Evolutionary conservation across 92 coral and sea anemone species (phyloP).

Genomic region (Palythoa heliodiscus): DNA sequence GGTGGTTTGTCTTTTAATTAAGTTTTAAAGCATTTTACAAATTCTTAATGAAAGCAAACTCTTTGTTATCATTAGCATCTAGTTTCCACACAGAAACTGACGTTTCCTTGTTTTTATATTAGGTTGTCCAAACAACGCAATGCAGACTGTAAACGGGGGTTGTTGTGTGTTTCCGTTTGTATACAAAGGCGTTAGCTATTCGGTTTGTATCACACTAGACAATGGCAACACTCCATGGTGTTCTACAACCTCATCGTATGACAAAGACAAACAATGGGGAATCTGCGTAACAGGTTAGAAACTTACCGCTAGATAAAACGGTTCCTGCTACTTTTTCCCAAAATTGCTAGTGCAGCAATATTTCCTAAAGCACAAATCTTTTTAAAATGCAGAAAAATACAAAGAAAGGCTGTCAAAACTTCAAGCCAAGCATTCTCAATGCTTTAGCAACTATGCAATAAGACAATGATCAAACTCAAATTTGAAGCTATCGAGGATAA

Average conservation of each 20-base stretch:
- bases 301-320: neutral
- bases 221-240: slow-evolving; percentile 17
- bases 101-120: neutral
- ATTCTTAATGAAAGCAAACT: neutral
- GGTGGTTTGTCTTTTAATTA: neutral
- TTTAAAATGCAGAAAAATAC: too few relatives aligned
- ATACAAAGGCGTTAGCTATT: neutral
- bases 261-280: slow-evolving; percentile 21
- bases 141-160: neutral
- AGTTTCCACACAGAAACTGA: neutral
- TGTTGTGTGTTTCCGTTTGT: slow-evolving; percentile 24
- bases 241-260: neutral
- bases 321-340: neutral
- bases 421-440: too few relatives aligned
- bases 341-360: neutral
- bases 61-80: neutral
- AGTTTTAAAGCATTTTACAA: neutral
- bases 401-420: too few relatives aligned
- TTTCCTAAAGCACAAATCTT: too few relatives aligned
- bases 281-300: slow-evolving; percentile 5
- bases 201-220: neutral
- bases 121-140: slow-evolving; percentile 18
- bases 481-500: too few relatives aligned
- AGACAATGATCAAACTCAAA: too few relatives aligned
- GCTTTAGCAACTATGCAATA: too few relatives aligned